Percentiles rank a stretch among this genome's conserved stretches.
Evolutionary conservation across 2,797 vertebrate species (phyloP).

Genomic region (Coilia nasus): DNA sequence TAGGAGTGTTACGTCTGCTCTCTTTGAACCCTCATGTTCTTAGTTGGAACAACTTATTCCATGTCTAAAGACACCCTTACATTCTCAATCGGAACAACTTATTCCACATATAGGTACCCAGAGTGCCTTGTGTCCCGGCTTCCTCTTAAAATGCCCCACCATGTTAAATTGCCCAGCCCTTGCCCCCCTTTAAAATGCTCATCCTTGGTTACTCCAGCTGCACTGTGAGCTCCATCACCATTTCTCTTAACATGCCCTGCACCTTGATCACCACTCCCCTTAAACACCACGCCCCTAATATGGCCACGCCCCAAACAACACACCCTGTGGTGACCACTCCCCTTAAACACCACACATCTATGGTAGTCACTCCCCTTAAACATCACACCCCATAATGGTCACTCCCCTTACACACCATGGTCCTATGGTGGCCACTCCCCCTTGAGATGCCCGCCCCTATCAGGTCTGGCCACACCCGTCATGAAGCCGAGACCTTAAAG

Average conservation of each 20-base stretch:
- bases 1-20: not conserved
- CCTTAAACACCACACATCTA: too few species aligned
- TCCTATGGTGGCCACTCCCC: too few species aligned
- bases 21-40: not conserved
- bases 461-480: not conserved
- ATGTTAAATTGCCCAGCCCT: constrained; percentile 27
- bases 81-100: constrained; percentile 27
- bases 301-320: too few species aligned
- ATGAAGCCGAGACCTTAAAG: constrained; percentile 35
- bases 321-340: too few species aligned
- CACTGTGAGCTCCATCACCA: constrained; percentile 73
- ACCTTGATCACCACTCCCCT: not conserved
- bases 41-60: constrained; percentile 39
- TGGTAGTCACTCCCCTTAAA: not conserved
- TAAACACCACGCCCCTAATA: not conserved
- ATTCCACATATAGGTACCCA: constrained; percentile 71
- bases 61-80: not conserved
- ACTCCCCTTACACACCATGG: too few species aligned
- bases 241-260: not conserved
- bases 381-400: not conserved
- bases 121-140: constrained; percentile 74
- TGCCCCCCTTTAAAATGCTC: too few species aligned
- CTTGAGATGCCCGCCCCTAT: not conserved
- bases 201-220: constrained; percentile 71
- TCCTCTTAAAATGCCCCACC: constrained; percentile 54